These are phyloP conservation scores for Chiridota heheva DNA, from an alignment of 35 echinoderm and acorn worm genomes.

Conservation along the genomic window DNA sequence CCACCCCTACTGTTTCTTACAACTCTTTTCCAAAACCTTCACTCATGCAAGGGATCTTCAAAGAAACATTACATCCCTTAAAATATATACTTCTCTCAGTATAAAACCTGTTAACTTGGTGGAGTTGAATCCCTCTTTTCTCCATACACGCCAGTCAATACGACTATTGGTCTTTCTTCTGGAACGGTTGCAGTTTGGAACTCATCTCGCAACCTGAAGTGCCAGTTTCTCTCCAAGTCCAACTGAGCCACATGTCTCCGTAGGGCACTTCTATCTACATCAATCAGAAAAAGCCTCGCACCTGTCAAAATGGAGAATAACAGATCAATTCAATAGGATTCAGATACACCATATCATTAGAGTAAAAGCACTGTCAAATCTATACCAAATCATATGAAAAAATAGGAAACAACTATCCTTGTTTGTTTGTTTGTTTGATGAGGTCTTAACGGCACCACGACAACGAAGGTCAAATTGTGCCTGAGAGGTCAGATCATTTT, in stretches of 20 bases:
- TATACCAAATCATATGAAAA: background rate
- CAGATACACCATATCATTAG: background rate
- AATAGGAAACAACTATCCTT: too few relatives aligned
- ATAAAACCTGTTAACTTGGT: too few relatives aligned
- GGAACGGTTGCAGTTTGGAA: constrained; percentile 84
- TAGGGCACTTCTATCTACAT: constrained; percentile 80
- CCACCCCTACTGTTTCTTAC: too few relatives aligned
- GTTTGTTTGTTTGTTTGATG: background rate
- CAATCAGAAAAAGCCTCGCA: constrained; percentile 81
- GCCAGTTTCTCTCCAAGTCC: constrained; percentile 85
- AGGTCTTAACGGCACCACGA: background rate
- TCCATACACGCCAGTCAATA: constrained; percentile 72
- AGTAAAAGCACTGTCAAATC: background rate
- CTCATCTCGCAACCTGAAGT: constrained; percentile 86
- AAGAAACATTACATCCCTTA: too few relatives aligned
- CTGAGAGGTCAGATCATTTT: too few relatives aligned
- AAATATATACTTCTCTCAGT: too few relatives aligned
- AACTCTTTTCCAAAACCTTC: too few relatives aligned
- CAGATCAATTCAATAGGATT: too few relatives aligned
- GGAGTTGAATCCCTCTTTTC: too few relatives aligned
- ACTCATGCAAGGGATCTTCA: too few relatives aligned
- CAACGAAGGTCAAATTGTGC: too few relatives aligned
- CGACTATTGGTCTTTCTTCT: constrained; percentile 72
- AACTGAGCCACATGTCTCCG: constrained; percentile 71
- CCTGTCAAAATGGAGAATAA: constrained; percentile 45